These are phyloP conservation scores for Neopipo cinnamomea DNA, from an alignment of 2,113 vertebrate genomes.

Conservation along the genomic window DNA sequence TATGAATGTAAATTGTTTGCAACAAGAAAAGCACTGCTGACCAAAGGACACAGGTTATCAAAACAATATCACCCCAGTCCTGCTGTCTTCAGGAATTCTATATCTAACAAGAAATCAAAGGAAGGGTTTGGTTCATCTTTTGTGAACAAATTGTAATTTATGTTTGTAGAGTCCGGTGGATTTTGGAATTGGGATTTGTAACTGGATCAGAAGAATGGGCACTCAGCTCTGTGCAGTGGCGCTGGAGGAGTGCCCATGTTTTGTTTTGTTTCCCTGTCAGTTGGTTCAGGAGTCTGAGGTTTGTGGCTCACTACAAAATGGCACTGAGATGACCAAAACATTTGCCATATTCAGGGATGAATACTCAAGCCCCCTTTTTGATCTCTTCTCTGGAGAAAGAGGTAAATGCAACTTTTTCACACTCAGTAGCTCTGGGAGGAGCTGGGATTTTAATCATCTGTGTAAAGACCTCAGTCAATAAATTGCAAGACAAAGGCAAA, in stretches of 20 bases:
- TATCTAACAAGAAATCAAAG: not conserved
- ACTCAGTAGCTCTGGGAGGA: not conserved
- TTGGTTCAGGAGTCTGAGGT: not conserved
- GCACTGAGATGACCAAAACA: not conserved
- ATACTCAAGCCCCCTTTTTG: not conserved
- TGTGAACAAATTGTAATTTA: not conserved
- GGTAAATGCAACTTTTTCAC: not conserved
- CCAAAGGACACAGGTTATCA: not conserved
- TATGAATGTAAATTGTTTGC: not conserved
- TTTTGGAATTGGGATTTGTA: not conserved
- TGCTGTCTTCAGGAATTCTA: not conserved
- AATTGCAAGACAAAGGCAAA: not conserved
- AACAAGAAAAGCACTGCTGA: not conserved
- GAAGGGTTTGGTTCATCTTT: not conserved
- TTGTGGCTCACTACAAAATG: not conserved
- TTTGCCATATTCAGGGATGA: not conserved
- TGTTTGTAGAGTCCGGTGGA: not conserved
- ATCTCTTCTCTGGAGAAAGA: not conserved
- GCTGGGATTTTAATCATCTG: not conserved
- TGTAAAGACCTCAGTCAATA: not conserved
- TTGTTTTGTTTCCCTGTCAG: not conserved
- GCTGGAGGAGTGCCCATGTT: accelerated
- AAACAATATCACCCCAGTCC: not conserved
- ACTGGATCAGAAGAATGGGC: accelerated
- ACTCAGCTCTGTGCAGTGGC: accelerated